Percentiles rank a stretch among this genome's conserved stretches.
These are phyloP conservation scores for Aphodius sticticus DNA, from an alignment of 2,888 invertebrate genomes.

Conservation along the genomic window DNA sequence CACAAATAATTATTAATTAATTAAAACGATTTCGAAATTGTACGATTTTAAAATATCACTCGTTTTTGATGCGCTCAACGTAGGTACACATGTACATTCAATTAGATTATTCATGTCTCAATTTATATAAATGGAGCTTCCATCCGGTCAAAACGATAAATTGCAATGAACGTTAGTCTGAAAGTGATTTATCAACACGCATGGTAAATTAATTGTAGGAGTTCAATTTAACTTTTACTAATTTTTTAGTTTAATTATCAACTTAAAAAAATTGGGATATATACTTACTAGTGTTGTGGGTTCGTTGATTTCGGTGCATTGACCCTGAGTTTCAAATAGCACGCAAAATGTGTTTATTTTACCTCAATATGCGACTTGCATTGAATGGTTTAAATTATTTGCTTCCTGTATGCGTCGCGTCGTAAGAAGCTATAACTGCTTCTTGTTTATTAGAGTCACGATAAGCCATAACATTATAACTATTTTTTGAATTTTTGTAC, in stretches of 20 bases:
- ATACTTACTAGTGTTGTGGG: no score
- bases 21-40: not conserved
- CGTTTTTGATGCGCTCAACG: no score
- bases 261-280: no score
- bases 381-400: not conserved
- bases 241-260: no score
- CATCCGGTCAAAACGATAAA: not conserved
- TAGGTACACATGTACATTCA: not conserved
- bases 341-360: not conserved
- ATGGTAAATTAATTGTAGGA: no score
- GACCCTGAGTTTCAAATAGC: not conserved
- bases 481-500: no score
- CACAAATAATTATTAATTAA: no score
- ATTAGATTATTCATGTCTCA: not conserved
- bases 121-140: not conserved
- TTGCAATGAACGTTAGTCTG: not conserved
- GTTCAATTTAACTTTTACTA: no score
- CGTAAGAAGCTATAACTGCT: not conserved
- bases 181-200: not conserved
- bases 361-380: not conserved
- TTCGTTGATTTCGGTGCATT: no score
- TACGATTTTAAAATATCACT: no score
- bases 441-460: not conserved
- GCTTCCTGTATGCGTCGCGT: not conserved
- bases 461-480: no score